phyloP scores from a whole-genome alignment of 1,140 invertebrate species.

The Dendrolimus kikuchii region DNA sequence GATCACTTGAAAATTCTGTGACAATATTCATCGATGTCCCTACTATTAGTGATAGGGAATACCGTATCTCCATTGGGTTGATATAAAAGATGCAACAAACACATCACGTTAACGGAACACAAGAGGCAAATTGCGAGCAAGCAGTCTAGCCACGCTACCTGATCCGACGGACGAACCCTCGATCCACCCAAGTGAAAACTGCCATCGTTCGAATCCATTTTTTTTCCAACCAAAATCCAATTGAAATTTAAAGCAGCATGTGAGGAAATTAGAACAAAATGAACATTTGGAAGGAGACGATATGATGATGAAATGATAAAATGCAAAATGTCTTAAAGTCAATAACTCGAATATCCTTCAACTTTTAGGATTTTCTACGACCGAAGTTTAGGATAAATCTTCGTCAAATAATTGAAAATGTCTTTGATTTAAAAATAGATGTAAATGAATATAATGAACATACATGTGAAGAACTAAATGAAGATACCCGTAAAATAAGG shows the following conservation, averaged over 20 bases:
- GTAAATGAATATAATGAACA: slow-evolving; percentile 1
- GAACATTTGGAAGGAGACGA: slow-evolving; percentile 20
- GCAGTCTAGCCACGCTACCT: slow-evolving; percentile 72
- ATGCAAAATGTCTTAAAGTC: slow-evolving; percentile 2
- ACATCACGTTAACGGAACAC: slow-evolving; percentile 69
- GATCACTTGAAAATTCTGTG: slow-evolving; percentile 33
- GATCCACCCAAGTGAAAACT: slow-evolving; percentile 67
- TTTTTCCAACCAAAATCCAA: slow-evolving; percentile 40
- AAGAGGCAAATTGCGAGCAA: slow-evolving; percentile 70
- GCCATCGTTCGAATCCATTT: slow-evolving; percentile 38
- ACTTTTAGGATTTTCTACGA: slow-evolving; percentile 1
- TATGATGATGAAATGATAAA: slow-evolving; percentile 13
- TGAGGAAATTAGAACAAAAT: slow-evolving; percentile 60
- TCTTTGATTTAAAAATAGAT: neutral
- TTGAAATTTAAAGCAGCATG: slow-evolving; percentile 63
- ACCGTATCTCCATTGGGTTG: slow-evolving; percentile 24
- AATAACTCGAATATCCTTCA: slow-evolving; percentile 1
- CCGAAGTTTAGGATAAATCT: neutral
- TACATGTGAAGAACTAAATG: slow-evolving; percentile 27
- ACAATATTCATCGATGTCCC: slow-evolving; percentile 45
- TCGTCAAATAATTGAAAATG: no score
- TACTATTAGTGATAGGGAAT: slow-evolving; percentile 27
- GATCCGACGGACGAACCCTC: slow-evolving; percentile 62
- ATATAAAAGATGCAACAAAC: slow-evolving; percentile 68
- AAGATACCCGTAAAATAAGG: slow-evolving; percentile 59